Evolutionary conservation across 2,113 vertebrate species (phyloP), one percentile per base, ranked within the genome.

Genomic region (Proteles cristata): DNA sequence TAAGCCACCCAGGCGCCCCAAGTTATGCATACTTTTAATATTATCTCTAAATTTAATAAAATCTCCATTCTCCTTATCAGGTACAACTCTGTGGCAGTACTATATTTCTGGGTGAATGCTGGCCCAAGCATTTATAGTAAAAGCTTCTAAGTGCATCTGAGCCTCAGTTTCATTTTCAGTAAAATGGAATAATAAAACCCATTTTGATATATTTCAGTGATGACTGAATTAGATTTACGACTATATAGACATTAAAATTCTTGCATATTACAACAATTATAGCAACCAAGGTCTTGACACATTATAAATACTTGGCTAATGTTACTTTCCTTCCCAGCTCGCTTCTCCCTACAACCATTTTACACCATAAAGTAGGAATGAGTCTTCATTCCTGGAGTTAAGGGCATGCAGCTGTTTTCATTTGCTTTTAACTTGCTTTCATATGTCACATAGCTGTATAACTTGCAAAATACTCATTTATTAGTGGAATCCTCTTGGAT

Each of bases 381-480:
- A n/a, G 4, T 69, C 12, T 17, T 89, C 45, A 50, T 55, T 65
- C 3, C 84, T 58, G 0, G 15, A 7, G 55, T 87, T 68, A 17
- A 53, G 58, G 74, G 53, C 33, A 31, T 5, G n/a, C 2, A 88
- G 2, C 15, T 94, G 2, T 94, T 96, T 81, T 81, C 43, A 82
- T 31, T 79, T 77, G 48, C n/a, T 28, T 9, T 86, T 71, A 84
- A 35, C 61, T 95, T 80, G 66, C 35, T 79, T 84, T 77, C 14
- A 71, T 71, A 33, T 4, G 39, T 55, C n/a, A 35, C 1, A 1
- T 23, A 66, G 48, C 28, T 96, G 23, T 25, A 65, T n/a, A 63
- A 58, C 28, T 93, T 58, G n/a, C 53, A 77, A 92, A 92, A 89
- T 53, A 88, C 8, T 92, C 50, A 81, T 43, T 85, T 31, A 83